Evolutionary conservation across 2,113 vertebrate genomes (phyloP), one percentile per base, ranked within the genome.

Genomic region (Sterrhoptilus dennistouni): DNA sequence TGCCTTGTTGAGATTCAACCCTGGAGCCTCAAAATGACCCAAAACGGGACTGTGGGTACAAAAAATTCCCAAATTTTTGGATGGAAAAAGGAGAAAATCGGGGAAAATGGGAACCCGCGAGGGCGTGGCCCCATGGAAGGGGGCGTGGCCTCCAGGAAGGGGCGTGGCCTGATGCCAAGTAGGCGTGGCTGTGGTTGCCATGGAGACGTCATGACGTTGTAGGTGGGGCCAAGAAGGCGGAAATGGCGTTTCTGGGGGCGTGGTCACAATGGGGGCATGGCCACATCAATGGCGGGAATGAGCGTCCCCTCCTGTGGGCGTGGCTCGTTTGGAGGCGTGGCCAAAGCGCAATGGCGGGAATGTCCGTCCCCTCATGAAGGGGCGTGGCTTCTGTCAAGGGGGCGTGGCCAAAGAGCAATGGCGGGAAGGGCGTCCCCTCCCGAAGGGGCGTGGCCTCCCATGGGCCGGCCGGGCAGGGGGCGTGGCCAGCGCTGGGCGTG

Each of bases 111-210:
- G 47, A 49, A 49, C 6, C 45, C 11, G 23, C 4, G 47, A 23
- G 47, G 47, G 47, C 7, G 47, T 49, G 47, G 47, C 47, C 47
- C n/a, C n/a, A n/a, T n/a, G n/a, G n/a, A n/a, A n/a, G n/a, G 47
- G 47, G 47, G 47, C 7, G 47, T 49, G 47, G 47, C 47, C 47
- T 49, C 23, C 3, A 13, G 38, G 11, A 12, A 23, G 22, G 20
- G 47, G 63, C 7, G 64, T n/a, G 64, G 42, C 2, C 31, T 11
- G 24, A 4, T 1, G 14, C n/a, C n/a, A n/a, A 0, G 1, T 24
- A 2, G 44, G 64, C 44, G 44, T 66, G 31, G 8, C 8, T 4
- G 2, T 4, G 2, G 64, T 47, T 47, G 23, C 31, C 42, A n/a
- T 66, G 64, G 64, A 18, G 22, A 47, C 8, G 3, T 5, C 20